Base-by-base conservation (phyloP, 2,797 vertebrate species). In the Spheniscus humboldti region DNA sequence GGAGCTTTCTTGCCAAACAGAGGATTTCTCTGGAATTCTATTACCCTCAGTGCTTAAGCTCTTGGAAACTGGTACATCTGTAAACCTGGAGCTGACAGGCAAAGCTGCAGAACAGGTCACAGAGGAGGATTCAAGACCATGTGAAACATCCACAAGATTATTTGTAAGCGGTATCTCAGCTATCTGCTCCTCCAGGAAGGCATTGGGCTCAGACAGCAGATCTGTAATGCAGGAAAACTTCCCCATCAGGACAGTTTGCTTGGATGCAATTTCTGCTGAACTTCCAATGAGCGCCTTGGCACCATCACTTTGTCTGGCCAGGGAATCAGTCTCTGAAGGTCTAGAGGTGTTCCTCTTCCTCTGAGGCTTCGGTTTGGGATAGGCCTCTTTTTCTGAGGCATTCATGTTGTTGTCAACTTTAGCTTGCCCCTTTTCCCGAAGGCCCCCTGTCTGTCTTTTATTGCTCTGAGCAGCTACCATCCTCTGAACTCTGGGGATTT, bases 181-280 rank as follows among this genome's bases (percentile, higher is more conserved):
- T 60, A 85, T 85, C 86, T 96, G 92, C 68, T 97, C 88, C 27
- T 83, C 68, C 84, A 68, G 56, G 43, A 84, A 59, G 41, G 41
- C 33, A 72, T 80, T 83, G 80, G 62, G 75, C 35, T 79, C 72
- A 79, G 72, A 74, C 57, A 81, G 86, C 50, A 77, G 72, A 86
- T 55, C 33, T 33, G 15, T 59, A 91, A 78, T 50, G 84, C 57
- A 83, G 45, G 62, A 84, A 89, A 52, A 66, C 71, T 87, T 89
- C 43, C 37, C 45, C 9, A 5, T 24, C 13, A 22, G 52, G 39
- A 48, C 48, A 62, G 39, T 47, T 59, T 82, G 67, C 45, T 60
- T 88, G 81, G 68, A 60, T 86, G 25, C 55, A 82, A 35, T n/a
- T 88, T 94, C 86, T 59, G 39, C 63, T 64, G 82, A 69, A 79